Evolutionary conservation across 2,797 vertebrate species (phyloP), one percentile per base, ranked within the genome.

Genomic region (Sylvia borin): DNA sequence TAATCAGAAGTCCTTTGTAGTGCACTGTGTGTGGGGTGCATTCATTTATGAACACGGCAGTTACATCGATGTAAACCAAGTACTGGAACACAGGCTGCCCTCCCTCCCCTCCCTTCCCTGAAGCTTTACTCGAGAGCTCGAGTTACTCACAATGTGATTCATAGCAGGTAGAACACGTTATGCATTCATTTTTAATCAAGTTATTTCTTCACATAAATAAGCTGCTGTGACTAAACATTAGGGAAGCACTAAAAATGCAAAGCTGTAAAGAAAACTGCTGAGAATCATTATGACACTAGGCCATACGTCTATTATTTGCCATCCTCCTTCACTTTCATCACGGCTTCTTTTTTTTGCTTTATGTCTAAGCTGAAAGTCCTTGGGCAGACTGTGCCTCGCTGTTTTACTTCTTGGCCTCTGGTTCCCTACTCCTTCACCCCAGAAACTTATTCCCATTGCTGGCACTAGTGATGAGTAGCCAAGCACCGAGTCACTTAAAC

Each of bases 121-220:
- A 66, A 74, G 92, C 89, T 82, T 85, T 74, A 66, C 76, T 89
- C 1, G 0, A 1, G 38, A 89, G 88, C 75, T 51, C 6, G 36
- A 88, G 72, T 88, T 90, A 74, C 75, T 91, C 85, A 70, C 91
- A 29, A 66, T 47, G 87, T 85, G 94, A 94, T 93, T 90, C 89
- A 78, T 85, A 93, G 95, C 92, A 95, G 93, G 96, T 94, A 90
- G 93, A 93, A 90, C 79, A 85, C 36, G 88, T 84, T 92, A 91
- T 27, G 54, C 92, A 96, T 96, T 95, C 91, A 96, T 96, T 96
- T 96, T 96, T 96, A 96, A 97, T 97, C 89, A 95, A 93, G 95
- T 95, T 96, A 96, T 95, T 96, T 95, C 91, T 93, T 85, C 94
- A 68, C 87, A 93, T 94, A 96, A 97, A 94, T 95, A 96, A 96